Base-by-base conservation (phyloP, 2,113 vertebrate species). In the Pao palembangensis region DNA sequence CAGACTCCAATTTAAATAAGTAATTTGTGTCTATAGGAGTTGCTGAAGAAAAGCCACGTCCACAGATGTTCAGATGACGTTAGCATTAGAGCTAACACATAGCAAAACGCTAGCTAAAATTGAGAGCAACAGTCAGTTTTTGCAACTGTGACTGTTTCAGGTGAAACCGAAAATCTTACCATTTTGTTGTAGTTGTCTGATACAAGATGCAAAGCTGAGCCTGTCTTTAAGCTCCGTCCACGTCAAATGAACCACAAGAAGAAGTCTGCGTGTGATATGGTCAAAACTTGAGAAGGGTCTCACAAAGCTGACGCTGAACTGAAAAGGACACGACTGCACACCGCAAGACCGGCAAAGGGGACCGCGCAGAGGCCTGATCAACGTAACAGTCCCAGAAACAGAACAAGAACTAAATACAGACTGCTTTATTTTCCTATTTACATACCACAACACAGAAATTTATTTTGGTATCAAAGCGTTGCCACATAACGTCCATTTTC, bases 281-380 rank as follows among this genome's bases (percentile, higher is more conserved):
- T 61, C 61, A 66, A 68, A 83, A 82, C 68, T 70, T 71, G 49
- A 69, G 68, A 78, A 69, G 75, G 71, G 71, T 1, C 67, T 19
- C 55, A 20, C 58, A 73, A 60, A 55, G 87, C 81, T 90, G 86
- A 91, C 88, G 89, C 56, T 46, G 6, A 53, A 64, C 82, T 81
- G 66, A 86, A 85, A 91, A 88, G 85, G 90, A 90, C 91, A 92
- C 90, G 91, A 91, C 87, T 79, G 81, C 89, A 63, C 57, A 79
- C 58, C 21, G 41, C 31, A 89, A 75, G 90, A 81, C 88, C 90
- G 31, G 18, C 0, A 6, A 6, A 75, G 73, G 25, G 4, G 76
- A 16, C 82, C 50, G 6, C 19, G 4, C 0, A 55, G 34, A 71
- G 19, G 89, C 91, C 90, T 86, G 85, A 65, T 8, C 6, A 6